Percentiles rank a stretch among this genome's conserved stretches.
Evolutionary conservation across 2,888 invertebrate genomes (phyloP).

Genomic region (Lasioglossum vierecki): DNA sequence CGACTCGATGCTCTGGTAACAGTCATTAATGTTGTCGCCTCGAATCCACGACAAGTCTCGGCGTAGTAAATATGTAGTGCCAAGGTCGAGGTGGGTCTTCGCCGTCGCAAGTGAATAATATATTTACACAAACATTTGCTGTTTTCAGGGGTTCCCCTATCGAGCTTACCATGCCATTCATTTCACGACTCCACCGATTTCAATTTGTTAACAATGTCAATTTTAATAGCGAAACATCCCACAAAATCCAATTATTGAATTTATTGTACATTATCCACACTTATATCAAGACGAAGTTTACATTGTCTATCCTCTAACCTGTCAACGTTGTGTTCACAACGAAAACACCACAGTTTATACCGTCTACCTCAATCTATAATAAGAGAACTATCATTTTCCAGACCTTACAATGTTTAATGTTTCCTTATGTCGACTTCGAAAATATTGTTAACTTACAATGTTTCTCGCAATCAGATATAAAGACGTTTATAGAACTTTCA

Average conservation of each 20-base stretch:
- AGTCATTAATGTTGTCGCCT: background rate
- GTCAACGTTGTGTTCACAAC: background rate
- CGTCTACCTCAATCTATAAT: too few species aligned
- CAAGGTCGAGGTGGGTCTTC: conserved; percentile 29
- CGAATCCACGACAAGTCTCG: background rate
- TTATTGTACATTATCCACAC: background rate
- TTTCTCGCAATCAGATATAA: background rate
- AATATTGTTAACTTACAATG: too few species aligned
- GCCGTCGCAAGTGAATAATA: conserved; percentile 1
- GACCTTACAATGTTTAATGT: background rate
- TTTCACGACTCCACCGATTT: background rate
- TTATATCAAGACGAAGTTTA: too few species aligned
- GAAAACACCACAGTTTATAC: background rate
- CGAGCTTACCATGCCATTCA: conserved; percentile 28
- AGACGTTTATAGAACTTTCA: background rate
- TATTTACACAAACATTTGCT: conserved; percentile 17
- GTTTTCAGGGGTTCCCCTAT: conserved; percentile 23
- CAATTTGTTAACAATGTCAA: background rate
- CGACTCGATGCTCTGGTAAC: background rate
- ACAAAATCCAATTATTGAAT: background rate
- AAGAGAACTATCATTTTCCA: background rate
- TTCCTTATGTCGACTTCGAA: background rate
- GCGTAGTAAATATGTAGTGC: conserved; percentile 5
- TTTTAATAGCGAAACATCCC: background rate
- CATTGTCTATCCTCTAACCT: background rate